These are phyloP conservation scores for Squalus acanthias DNA, from an alignment of 2,797 vertebrate genomes.

Conservation along the genomic window DNA sequence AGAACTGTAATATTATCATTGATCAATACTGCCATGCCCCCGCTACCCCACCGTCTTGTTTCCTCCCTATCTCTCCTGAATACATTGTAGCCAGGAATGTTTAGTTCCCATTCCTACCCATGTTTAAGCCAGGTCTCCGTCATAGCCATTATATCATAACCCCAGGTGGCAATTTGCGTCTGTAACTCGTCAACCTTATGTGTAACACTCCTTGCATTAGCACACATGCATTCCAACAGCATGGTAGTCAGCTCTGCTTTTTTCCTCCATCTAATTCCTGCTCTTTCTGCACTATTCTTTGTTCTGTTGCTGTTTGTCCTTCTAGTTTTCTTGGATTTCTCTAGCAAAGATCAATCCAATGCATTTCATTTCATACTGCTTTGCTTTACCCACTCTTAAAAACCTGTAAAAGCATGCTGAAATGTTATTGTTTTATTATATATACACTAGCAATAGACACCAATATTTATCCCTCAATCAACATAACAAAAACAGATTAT, in stretches of 20 bases:
- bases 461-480: too few relatives aligned
- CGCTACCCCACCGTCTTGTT: too few relatives aligned
- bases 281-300: not conserved
- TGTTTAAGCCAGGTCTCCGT: not conserved
- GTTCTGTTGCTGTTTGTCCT: not conserved
- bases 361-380: not conserved
- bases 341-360: not conserved
- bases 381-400: not conserved
- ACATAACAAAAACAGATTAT: too few relatives aligned
- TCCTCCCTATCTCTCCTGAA: too few relatives aligned
- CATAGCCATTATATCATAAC: not conserved
- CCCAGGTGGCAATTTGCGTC: not conserved
- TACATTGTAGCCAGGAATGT: too few relatives aligned
- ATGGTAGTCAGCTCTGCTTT: not conserved
- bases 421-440: not conserved
- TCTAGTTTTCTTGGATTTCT: not conserved
- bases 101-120: too few relatives aligned
- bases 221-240: not conserved
- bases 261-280: not conserved
- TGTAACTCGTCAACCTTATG: not conserved
- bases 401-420: not conserved
- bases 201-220: not conserved
- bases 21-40: not conserved
- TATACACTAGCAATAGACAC: too few relatives aligned
- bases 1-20: not conserved